Evolutionary conservation across 2,888 invertebrate genomes (phyloP).

Genomic region (Mycalesis mineus): DNA sequence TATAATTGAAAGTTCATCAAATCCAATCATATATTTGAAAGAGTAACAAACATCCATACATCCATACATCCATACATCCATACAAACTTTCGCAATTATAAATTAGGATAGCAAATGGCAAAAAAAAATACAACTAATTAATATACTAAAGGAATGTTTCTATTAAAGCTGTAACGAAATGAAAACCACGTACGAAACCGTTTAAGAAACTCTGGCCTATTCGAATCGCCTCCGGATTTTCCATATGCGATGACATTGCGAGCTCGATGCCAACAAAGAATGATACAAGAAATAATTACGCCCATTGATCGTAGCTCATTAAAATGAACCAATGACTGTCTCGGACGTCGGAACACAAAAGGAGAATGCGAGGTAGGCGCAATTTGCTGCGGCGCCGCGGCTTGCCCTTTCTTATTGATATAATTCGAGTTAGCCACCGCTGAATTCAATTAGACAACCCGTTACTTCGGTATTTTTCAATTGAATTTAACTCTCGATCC

Average conservation of each 20-base stretch:
- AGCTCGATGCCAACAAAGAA: conserved; percentile 63
- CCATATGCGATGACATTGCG: conserved; percentile 63
- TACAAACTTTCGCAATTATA: no score
- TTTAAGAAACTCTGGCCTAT: not conserved
- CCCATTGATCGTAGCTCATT: conserved; percentile 75
- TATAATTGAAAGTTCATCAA: no score
- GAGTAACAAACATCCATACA: no score
- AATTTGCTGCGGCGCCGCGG: conserved; percentile 69
- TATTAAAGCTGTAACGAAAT: not conserved
- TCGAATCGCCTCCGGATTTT: conserved; percentile 33
- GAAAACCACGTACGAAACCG: not conserved
- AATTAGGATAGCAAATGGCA: no score
- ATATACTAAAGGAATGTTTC: no score
- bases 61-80: no score
- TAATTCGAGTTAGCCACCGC: conserved; percentile 57
- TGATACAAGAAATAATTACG: conserved; percentile 75
- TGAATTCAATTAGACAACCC: conserved; percentile 62
- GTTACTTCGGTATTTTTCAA: conserved; percentile 55
- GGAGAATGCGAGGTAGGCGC: conserved; percentile 53
- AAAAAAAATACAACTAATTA: no score
- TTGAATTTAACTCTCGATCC: conserved; percentile 38
- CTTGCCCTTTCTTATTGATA: conserved; percentile 64
- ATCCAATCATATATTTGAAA: no score
- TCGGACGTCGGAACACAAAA: conserved; percentile 50
- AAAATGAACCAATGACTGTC: conserved; percentile 65